These are phyloP conservation scores for Sebastes elongatus DNA, from an alignment of 2,797 vertebrate genomes.

Conservation along the genomic window DNA sequence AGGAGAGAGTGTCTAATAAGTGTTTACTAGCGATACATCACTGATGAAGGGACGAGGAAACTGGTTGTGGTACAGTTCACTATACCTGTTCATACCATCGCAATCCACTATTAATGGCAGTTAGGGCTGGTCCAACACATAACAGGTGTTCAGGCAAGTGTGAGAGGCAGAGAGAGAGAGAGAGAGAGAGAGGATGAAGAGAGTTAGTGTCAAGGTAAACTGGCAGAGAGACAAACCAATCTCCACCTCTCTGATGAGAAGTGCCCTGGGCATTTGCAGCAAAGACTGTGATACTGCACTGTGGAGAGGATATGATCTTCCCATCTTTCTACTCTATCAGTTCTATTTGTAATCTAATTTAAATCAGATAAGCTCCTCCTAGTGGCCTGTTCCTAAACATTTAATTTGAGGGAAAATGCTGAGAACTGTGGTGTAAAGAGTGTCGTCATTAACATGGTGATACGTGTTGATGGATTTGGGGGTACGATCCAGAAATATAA, in stretches of 20 bases:
- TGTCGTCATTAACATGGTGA: neutral
- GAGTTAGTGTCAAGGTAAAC: slow-evolving; percentile 49
- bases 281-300: neutral
- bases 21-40: neutral
- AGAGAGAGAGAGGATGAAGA: neutral
- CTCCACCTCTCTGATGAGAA: slow-evolving; percentile 51
- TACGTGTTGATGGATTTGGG: neutral
- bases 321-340: neutral
- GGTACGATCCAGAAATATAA: neutral
- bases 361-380: neutral
- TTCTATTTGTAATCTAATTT: neutral
- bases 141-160: slow-evolving; percentile 15
- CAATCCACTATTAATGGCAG: neutral
- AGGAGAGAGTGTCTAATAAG: slow-evolving; percentile 21
- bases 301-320: slow-evolving; percentile 15
- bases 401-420: neutral
- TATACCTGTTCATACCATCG: neutral
- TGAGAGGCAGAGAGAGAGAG: neutral
- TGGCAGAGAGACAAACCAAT: slow-evolving; percentile 63
- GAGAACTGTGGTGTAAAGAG: neutral
- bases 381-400: neutral
- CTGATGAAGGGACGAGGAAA: slow-evolving; percentile 13
- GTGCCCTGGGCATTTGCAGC: slow-evolving; percentile 41
- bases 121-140: slow-evolving; percentile 6
- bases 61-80: neutral